Conservation (phyloP, 2,888 invertebrate species). For the Epirrita christyi region DNA sequence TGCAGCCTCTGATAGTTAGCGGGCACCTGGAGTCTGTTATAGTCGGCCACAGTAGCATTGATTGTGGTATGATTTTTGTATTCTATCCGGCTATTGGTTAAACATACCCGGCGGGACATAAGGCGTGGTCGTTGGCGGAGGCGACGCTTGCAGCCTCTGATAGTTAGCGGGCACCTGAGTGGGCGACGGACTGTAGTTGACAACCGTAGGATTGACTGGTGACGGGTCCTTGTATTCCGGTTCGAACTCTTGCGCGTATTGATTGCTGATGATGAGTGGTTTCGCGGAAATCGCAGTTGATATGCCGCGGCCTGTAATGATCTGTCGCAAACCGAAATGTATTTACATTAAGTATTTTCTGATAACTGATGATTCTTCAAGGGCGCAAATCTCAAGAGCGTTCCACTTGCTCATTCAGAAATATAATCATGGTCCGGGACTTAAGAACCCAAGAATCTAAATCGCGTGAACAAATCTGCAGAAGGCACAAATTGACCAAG, state of each 20-base stretch:
- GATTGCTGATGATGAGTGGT: slow-evolving; percentile 78
- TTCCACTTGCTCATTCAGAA: too few relatives aligned
- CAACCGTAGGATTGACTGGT: slow-evolving; percentile 39
- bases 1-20: slow-evolving; percentile 66
- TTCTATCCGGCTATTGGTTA: too few relatives aligned
- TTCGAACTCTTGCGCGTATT: slow-evolving; percentile 78
- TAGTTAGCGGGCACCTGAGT: slow-evolving; percentile 56
- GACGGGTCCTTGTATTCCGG: slow-evolving; percentile 67
- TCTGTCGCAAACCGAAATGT: slow-evolving; percentile 48
- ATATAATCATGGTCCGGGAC: too few relatives aligned
- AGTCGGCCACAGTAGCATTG: slow-evolving; percentile 53
- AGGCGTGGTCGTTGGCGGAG: slow-evolving; percentile 66
- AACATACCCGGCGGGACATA: slow-evolving; percentile 71
- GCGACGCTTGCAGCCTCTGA: slow-evolving; percentile 69
- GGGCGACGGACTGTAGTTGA: slow-evolving; percentile 59
- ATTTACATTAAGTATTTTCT: not conserved
- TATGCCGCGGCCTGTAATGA: slow-evolving; percentile 73
- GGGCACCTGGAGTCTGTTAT: too few relatives aligned
- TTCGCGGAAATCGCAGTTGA: slow-evolving; percentile 53
- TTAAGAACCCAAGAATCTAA: too few relatives aligned
- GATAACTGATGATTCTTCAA: too few relatives aligned
- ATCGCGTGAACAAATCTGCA: too few relatives aligned
- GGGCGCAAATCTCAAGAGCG: too few relatives aligned
- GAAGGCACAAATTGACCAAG: too few relatives aligned
- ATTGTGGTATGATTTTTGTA: too few relatives aligned